Evolutionary conservation across 2,888 invertebrate species (phyloP).

Genomic region (Zaprionus lineosus): DNA sequence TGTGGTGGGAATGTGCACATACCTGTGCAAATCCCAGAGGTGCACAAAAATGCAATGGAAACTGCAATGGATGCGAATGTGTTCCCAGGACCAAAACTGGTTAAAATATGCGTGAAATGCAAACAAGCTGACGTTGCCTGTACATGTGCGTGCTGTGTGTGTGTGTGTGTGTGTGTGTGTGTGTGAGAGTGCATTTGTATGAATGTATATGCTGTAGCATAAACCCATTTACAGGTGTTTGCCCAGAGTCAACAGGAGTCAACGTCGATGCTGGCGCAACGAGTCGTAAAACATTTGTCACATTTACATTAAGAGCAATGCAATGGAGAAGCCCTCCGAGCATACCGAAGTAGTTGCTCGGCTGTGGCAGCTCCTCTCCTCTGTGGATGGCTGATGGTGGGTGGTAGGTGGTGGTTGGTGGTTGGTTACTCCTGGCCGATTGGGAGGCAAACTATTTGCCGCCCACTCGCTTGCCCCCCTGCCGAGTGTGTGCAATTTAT

Average conservation of each 20-base stretch:
- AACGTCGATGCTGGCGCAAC: slow-evolving; percentile 61
- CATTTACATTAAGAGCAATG: slow-evolving; percentile 72
- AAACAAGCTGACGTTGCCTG: slow-evolving; percentile 44
- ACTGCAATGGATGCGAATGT: slow-evolving; percentile 22
- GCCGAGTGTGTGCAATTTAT: slow-evolving; percentile 61
- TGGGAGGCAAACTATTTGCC: background rate
- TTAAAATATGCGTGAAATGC: slow-evolving; percentile 66
- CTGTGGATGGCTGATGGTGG: too few relatives aligned
- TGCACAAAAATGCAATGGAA: slow-evolving; percentile 54
- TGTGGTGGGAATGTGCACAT: slow-evolving; percentile 8
- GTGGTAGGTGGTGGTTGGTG: too few relatives aligned
- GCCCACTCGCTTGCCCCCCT: background rate
- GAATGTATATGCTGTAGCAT: slow-evolving; percentile 35
- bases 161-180: slow-evolving; percentile 3
- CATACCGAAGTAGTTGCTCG: slow-evolving; percentile 2
- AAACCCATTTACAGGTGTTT: slow-evolving; percentile 75
- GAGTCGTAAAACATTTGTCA: slow-evolving; percentile 78
- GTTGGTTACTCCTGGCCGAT: too few relatives aligned
- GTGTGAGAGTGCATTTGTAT: slow-evolving; percentile 9
- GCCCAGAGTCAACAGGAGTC: slow-evolving; percentile 70
- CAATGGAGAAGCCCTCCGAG: slow-evolving; percentile 14
- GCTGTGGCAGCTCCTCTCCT: background rate
- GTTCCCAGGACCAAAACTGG: slow-evolving; percentile 16
- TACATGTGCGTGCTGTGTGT: slow-evolving; percentile 4
- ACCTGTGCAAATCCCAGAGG: slow-evolving; percentile 42